Evolutionary conservation across 2,113 vertebrate genomes (phyloP).

Genomic region (Hypomesus transpacificus): DNA sequence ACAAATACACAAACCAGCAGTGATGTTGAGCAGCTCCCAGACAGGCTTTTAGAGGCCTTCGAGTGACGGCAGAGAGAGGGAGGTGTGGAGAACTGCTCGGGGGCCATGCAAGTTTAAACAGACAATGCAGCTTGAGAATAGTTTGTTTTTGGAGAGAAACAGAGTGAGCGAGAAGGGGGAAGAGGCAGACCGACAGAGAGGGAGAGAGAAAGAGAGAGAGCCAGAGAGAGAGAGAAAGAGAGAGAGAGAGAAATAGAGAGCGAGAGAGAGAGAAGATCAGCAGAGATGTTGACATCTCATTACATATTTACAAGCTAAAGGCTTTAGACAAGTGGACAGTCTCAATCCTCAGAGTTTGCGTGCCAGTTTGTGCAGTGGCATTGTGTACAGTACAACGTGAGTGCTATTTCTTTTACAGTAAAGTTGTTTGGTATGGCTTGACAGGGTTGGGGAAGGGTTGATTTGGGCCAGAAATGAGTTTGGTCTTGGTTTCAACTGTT

Average conservation of each 20-base stretch:
- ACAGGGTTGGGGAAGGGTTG: no score
- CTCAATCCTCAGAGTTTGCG: constrained; percentile 15
- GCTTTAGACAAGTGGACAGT: no score
- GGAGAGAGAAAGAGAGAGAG: constrained; percentile 4
- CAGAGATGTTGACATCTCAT: constrained; percentile 52
- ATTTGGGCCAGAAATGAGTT: no score
- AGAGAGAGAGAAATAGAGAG: constrained; percentile 10
- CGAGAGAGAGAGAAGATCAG: constrained; percentile 26
- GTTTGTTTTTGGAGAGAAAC: constrained; percentile 53
- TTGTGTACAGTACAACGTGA: not conserved
- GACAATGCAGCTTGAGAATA: constrained; percentile 63
- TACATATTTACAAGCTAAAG: constrained; percentile 60
- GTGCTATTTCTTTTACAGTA: no score
- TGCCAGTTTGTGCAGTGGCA: constrained; percentile 7
- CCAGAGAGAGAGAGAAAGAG: not conserved
- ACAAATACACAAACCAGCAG: constrained; percentile 73
- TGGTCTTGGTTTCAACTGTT: no score
- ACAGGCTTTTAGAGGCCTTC: constrained; percentile 68
- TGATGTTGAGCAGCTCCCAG: constrained; percentile 67
- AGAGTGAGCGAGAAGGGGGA: constrained; percentile 22
- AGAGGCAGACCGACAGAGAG: constrained; percentile 47
- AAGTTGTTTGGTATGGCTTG: no score
- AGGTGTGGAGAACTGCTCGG: constrained; percentile 48
- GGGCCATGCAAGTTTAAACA: constrained; percentile 73
- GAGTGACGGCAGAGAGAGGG: constrained; percentile 69